Evolutionary conservation across 1,140 invertebrate species (phyloP).

Genomic region (Ditylenchus dipsaci): DNA sequence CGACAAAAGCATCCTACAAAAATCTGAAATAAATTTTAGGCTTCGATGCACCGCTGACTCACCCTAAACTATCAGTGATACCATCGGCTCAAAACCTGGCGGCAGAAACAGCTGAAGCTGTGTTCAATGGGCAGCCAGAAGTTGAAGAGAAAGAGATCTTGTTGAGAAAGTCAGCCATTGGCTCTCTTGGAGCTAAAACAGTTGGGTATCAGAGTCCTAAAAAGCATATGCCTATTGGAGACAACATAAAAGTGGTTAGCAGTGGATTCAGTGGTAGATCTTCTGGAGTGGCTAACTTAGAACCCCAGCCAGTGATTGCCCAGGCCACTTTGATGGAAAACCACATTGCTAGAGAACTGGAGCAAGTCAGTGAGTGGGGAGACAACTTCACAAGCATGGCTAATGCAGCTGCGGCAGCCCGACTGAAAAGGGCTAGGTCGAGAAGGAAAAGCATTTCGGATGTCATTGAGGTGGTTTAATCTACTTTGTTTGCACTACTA

Average conservation of each 20-base stretch:
- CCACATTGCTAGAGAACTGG: too few relatives aligned
- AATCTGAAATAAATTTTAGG: neutral
- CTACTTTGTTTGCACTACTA: too few relatives aligned
- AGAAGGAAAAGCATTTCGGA: conserved; percentile 28
- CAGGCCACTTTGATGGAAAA: neutral
- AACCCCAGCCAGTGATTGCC: neutral
- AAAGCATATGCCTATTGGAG: neutral
- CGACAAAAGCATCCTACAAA: neutral
- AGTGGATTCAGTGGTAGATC: conserved; percentile 4
- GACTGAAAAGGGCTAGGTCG: neutral
- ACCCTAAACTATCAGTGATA: conserved; percentile 8
- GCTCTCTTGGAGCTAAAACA: too few relatives aligned
- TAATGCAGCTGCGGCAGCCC: neutral
- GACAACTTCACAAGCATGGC: neutral
- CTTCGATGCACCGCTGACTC: neutral
- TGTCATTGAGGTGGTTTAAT: conserved; percentile 21
- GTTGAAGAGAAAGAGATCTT: neutral
- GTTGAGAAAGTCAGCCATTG: neutral
- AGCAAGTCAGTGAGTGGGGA: neutral
- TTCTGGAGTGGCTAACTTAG: neutral
- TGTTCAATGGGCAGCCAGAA: neutral
- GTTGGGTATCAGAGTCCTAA: neutral
- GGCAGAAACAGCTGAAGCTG: neutral
- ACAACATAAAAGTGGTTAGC: neutral
- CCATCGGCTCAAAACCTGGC: conserved; percentile 1